Evolutionary conservation across 2,888 invertebrate genomes (phyloP).

Genomic region (Ochropleura leucogaster): DNA sequence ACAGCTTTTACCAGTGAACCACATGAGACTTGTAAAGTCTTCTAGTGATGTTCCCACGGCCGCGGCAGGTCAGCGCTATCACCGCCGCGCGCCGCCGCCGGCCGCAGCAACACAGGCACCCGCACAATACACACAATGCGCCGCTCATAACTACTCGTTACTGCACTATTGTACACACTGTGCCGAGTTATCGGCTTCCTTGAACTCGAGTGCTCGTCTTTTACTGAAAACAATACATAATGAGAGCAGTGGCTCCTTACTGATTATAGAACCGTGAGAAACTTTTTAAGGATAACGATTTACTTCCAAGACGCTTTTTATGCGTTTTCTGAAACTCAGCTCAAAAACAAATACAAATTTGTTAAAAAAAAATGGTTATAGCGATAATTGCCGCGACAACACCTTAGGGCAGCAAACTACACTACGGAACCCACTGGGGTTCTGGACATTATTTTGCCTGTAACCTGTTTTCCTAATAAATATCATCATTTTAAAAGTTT

Average conservation of each 20-base stretch:
- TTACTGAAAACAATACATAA: slow-evolving; percentile 29
- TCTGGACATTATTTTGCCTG: background rate
- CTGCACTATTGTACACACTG: slow-evolving; percentile 19
- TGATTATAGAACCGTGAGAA: slow-evolving; percentile 29
- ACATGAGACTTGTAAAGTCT: background rate
- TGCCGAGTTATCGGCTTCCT: slow-evolving; percentile 32
- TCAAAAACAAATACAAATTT: background rate
- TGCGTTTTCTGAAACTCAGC: too few relatives aligned
- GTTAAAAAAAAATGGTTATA: background rate
- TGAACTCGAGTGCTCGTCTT: slow-evolving; percentile 28
- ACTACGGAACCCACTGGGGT: background rate
- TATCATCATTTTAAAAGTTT: background rate
- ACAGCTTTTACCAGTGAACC: too few relatives aligned
- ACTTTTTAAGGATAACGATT: background rate
- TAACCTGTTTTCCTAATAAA: background rate
- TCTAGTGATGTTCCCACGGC: slow-evolving; percentile 35
- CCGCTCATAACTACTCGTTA: slow-evolving; percentile 15
- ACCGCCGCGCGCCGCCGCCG: background rate
- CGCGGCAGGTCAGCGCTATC: slow-evolving; percentile 28
- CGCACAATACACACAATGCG: slow-evolving; percentile 9
- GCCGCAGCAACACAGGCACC: background rate
- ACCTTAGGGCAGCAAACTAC: background rate
- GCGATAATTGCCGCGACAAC: too few relatives aligned
- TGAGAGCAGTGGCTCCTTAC: slow-evolving; percentile 20
- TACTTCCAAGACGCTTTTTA: background rate